phyloP scores from a whole-genome alignment of 1,140 invertebrate species.

The Theocolax elegans region DNA sequence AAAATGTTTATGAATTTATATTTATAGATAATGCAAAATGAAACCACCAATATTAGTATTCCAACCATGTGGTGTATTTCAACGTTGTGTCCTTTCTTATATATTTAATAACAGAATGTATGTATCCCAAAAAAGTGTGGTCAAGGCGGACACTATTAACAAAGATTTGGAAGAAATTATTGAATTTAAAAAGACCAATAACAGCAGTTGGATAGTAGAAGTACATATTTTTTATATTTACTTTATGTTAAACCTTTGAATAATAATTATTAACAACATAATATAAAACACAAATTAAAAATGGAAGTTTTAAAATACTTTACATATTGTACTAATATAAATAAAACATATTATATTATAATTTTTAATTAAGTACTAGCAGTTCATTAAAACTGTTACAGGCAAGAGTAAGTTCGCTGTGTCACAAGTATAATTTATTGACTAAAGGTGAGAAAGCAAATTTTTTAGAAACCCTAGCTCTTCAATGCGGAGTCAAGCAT shows the following conservation, averaged over 20 bases:
- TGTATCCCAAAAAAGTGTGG: not conserved
- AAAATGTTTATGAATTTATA: too few species aligned
- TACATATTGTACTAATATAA: too few species aligned
- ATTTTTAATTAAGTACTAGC: too few species aligned
- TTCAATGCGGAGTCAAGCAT: constrained; percentile 63
- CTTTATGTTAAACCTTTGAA: constrained; percentile 6
- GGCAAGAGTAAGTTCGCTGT: constrained; percentile 62
- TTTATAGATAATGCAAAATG: constrained; percentile 8
- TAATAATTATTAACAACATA: too few species aligned
- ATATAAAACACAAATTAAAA: too few species aligned
- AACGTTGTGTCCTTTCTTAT: not conserved
- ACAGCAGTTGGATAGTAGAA: constrained; percentile 68
- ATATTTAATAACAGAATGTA: not conserved
- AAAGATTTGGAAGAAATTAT: constrained; percentile 61
- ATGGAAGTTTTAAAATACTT: too few species aligned
- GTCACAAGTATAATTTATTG: constrained; percentile 55
- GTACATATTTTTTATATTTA: constrained; percentile 49
- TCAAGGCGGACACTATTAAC: constrained; percentile 36
- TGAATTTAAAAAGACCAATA: constrained; percentile 58
- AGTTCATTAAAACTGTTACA: too few species aligned
- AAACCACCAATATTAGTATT: constrained; percentile 2
- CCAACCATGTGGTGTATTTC: not conserved
- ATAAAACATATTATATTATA: too few species aligned
- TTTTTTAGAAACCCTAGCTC: constrained; percentile 60
- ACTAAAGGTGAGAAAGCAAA: constrained; percentile 53